Evolutionary conservation across 2,113 vertebrate species (phyloP).

Genomic region (Carettochelys insculpta): DNA sequence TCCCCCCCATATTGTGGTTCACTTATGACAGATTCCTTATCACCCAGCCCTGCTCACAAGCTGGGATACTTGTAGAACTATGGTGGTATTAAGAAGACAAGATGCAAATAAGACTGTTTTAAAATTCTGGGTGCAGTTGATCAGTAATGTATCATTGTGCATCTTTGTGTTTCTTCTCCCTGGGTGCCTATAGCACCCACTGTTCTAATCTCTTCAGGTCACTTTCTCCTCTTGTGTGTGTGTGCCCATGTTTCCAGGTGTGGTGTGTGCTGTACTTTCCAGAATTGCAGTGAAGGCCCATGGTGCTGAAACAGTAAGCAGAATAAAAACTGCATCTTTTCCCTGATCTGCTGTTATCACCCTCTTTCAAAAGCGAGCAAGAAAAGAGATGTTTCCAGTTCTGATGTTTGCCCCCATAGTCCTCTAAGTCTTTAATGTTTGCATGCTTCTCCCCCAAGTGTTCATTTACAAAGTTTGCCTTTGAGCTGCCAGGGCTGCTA

Average conservation of each 20-base stretch:
- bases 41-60: slow-evolving; percentile 4
- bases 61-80: too few species aligned
- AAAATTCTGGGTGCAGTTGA: neutral
- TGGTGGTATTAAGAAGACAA: neutral
- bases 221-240: neutral
- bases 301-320: neutral
- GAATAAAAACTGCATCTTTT: neutral
- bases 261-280: neutral
- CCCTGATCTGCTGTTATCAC: neutral
- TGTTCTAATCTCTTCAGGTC: neutral
- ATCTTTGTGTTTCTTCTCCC: neutral
- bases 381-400: neutral
- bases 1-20: neutral
- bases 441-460: slow-evolving; percentile 1
- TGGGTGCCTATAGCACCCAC: neutral
- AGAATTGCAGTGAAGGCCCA: neutral
- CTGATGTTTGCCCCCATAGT: neutral
- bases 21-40: neutral
- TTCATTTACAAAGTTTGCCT: slow-evolving; percentile 44
- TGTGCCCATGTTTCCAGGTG: neutral
- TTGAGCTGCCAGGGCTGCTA: slow-evolving; percentile 39
- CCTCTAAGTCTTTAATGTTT: slow-evolving; percentile 27
- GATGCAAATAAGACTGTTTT: slow-evolving; percentile 19
- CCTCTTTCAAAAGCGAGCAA: neutral
- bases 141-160: neutral